Evolutionary conservation across 1,140 invertebrate species (phyloP), one percentile per base, ranked within the genome.

Genomic region (Leptestheria dahalacensis): DNA sequence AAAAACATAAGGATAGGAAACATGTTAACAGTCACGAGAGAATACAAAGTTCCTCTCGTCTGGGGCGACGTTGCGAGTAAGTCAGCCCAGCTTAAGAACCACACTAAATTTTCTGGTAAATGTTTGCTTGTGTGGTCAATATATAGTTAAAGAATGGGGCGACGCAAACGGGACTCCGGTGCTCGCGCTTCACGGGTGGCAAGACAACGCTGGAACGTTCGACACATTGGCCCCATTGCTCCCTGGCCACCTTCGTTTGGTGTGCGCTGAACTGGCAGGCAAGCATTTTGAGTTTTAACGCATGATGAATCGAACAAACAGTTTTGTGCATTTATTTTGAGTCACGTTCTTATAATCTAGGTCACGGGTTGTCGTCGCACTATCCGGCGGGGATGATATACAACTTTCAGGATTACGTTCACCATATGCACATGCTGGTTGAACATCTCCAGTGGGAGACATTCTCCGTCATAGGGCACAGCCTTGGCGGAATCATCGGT

Each of bases 121-220:
- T 41, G 33, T 41, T 15, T 41, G 6, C 33, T 41, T 41, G 6
- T 41, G 33, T 41, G 15, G 6, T 15, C 15, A 9, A 41, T 9
- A 41, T 69, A 65, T 68, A 65, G 71, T 65, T 15, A 79, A 82
- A 71, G 69, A 77, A 47, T 86, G 82, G 80, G 83, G 83, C 6
- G 51, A 64, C n/a, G 64, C 70, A 62, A 65, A 64, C 24, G 69
- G 76, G 49, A 66, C 70, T 6, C 74, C 72, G 1, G 72, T 85
- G 2, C 71, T 93, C 46, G 84, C 83, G 9, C 75, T 91, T 25
- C 89, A 93, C 67, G 89, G 89, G 49, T 91, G 88, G 81, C 84
- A 89, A 73, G 88, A 92, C 69, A 93, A 92, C 69, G 82, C 84
- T 52, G 86, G 86, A 20, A 84, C 82, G 21, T 93, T 88, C 76